Conservation (phyloP, 1,140 invertebrate species). For the Procambarus virginalis region DNA sequence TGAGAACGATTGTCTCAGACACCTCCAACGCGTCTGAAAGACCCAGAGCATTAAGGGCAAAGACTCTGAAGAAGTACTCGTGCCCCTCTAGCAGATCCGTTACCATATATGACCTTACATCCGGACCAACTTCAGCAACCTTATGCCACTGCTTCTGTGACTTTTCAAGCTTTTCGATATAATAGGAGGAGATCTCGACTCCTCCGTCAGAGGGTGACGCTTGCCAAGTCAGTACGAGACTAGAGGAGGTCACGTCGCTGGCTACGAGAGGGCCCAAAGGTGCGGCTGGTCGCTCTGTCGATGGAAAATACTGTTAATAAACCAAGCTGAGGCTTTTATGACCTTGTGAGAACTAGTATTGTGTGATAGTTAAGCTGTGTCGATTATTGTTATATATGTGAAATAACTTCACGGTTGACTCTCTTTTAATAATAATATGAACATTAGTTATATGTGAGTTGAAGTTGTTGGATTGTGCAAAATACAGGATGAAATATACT, state of each 20-base stretch:
- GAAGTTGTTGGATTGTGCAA: too few relatives aligned
- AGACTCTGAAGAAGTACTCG: conserved; percentile 89
- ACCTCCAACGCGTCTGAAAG: conserved; percentile 84
- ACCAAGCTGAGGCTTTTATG: not conserved
- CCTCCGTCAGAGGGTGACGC: conserved; percentile 87
- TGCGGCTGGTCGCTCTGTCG: conserved; percentile 85
- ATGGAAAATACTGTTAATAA: not conserved
- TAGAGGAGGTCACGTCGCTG: conserved; percentile 83
- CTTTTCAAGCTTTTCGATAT: conserved; percentile 85
- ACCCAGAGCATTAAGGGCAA: conserved; percentile 87
- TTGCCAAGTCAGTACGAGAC: conserved; percentile 86
- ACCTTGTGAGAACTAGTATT: too few relatives aligned
- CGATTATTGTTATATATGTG: too few relatives aligned
- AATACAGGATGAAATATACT: too few relatives aligned
- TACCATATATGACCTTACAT: conserved; percentile 81
- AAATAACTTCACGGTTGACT: too few relatives aligned
- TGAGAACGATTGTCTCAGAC: conserved; percentile 91
- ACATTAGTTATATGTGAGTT: too few relatives aligned
- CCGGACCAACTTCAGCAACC: conserved; percentile 89
- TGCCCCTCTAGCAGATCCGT: conserved; percentile 85
- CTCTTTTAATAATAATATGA: too few relatives aligned
- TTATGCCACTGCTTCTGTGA: conserved; percentile 83
- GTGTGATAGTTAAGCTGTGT: too few relatives aligned
- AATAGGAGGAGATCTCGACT: conserved; percentile 85
- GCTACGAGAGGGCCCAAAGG: conserved; percentile 86